Conservation (phyloP, 2,797 vertebrate species). For the Euthynnus affinis region DNA sequence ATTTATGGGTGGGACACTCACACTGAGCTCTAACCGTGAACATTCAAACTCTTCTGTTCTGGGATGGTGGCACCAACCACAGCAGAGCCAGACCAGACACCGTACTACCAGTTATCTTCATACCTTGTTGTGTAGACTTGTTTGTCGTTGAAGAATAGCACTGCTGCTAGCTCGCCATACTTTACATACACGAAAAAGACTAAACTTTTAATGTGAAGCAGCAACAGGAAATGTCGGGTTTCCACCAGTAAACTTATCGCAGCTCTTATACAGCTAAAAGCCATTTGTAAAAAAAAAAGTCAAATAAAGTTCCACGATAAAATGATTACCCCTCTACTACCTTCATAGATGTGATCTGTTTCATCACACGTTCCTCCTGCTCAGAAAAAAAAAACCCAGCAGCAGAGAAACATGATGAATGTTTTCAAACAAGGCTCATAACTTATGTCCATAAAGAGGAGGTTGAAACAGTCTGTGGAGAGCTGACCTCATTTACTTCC, state of each 20-base stretch:
- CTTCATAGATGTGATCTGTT: background rate
- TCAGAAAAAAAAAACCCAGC: constrained; percentile 11
- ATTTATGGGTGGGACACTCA: no score
- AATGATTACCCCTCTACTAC: background rate
- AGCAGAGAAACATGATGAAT: constrained; percentile 34
- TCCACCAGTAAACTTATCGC: background rate
- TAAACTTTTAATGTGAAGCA: no score
- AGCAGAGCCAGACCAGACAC: background rate
- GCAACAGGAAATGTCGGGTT: background rate
- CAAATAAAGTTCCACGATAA: background rate
- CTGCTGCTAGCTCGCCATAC: background rate
- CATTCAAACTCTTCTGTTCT: no score
- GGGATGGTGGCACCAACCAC: no score
- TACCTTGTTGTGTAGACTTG: background rate
- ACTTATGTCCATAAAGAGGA: constrained; percentile 50
- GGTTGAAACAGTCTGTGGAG: constrained; percentile 45
- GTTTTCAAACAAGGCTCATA: constrained; percentile 37
- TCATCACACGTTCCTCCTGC: background rate
- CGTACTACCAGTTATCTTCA: no score
- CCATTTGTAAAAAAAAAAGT: background rate
- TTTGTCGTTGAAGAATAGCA: background rate
- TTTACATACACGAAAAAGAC: no score
- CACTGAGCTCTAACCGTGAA: no score
- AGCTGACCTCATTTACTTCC: constrained; percentile 62
- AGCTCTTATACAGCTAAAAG: no score